Evolutionary conservation across 2,888 invertebrate genomes (phyloP).

Genomic region (Aspidiotus destructor): DNA sequence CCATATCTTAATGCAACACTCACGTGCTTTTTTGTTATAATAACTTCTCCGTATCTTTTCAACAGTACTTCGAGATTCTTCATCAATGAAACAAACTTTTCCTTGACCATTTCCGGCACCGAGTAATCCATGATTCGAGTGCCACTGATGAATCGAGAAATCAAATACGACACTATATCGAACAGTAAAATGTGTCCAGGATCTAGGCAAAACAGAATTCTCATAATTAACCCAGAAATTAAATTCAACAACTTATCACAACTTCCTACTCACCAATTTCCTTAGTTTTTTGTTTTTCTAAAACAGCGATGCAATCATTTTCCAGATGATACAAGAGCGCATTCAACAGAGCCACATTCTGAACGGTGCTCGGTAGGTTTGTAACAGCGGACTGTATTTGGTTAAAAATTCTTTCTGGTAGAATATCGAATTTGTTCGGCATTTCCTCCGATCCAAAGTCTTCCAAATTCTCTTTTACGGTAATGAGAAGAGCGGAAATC

Average conservation of each 20-base stretch:
- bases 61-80: constrained; percentile 9
- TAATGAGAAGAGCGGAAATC: constrained; percentile 19
- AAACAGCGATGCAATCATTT: constrained; percentile 18
- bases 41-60: constrained; percentile 25
- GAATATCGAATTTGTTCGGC: constrained; percentile 14
- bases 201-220: constrained; percentile 7
- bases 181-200: not conserved
- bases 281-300: constrained; percentile 11
- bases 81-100: constrained; percentile 21
- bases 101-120: constrained; percentile 20
- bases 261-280: constrained; percentile 4
- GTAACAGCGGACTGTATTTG: constrained; percentile 17
- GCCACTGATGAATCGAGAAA: constrained; percentile 21
- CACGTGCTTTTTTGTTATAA: constrained; percentile 28
- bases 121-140: constrained; percentile 29
- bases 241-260: not conserved
- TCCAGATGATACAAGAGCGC: constrained; percentile 26
- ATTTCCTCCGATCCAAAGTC: not conserved
- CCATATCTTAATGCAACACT: not conserved
- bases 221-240: not conserved
- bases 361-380: constrained; percentile 17
- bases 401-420: constrained; percentile 9
- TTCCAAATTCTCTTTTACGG: constrained; percentile 11
- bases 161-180: constrained; percentile 13
- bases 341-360: constrained; percentile 19